Evolutionary conservation across 2,888 invertebrate species (phyloP).

Genomic region (Melipona beecheii): DNA sequence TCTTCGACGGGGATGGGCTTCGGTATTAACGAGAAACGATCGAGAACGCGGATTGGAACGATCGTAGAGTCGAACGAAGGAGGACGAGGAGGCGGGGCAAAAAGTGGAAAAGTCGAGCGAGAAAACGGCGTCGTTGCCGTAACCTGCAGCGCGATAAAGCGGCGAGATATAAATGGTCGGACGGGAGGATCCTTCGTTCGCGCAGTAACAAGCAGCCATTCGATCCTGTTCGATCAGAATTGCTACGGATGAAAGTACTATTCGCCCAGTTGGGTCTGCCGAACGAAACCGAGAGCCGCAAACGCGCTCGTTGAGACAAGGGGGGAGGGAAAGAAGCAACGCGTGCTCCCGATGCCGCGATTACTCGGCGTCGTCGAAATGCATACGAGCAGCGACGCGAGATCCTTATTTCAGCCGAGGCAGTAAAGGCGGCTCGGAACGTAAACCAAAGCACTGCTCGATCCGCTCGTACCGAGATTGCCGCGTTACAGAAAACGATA

Average conservation of each 20-base stretch:
- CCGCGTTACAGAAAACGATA: conserved; percentile 37
- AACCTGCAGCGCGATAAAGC: conserved; percentile 23
- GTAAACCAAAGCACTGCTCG: conserved; percentile 50
- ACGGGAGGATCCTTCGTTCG: background rate
- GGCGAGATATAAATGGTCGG: conserved; percentile 30
- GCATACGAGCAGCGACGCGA: conserved; percentile 18
- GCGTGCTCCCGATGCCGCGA: conserved; percentile 35
- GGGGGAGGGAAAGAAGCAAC: background rate
- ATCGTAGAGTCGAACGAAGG: background rate
- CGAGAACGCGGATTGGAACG: background rate
- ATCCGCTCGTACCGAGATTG: conserved; percentile 24
- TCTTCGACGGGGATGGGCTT: background rate
- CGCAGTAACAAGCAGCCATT: conserved; percentile 39
- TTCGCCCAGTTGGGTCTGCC: background rate
- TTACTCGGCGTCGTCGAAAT: conserved; percentile 25
- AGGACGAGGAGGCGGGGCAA: background rate
- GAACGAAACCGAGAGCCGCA: conserved; percentile 18
- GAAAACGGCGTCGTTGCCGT: conserved; percentile 20
- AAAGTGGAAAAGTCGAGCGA: too few relatives aligned
- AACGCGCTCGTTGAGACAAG: background rate
- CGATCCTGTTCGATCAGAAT: conserved; percentile 37
- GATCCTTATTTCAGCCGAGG: conserved; percentile 45
- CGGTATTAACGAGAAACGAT: background rate
- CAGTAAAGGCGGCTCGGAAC: conserved; percentile 54
- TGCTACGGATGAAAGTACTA: conserved; percentile 4